phyloP scores from a whole-genome alignment of 2,113 vertebrate species.

The Gadus macrocephalus region DNA sequence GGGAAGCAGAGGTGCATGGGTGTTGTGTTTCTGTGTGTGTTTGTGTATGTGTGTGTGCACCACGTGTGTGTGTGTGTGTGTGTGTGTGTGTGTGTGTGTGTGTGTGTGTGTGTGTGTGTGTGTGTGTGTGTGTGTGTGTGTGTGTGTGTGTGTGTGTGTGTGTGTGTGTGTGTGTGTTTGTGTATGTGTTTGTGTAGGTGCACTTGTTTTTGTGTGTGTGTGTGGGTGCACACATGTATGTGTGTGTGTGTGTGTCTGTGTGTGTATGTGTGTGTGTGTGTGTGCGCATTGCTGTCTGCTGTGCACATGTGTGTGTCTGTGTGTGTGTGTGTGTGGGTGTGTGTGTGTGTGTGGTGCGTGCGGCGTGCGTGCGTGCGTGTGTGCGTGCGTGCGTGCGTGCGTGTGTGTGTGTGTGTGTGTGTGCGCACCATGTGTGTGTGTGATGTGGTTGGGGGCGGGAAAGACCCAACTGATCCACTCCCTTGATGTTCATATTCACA shows the following conservation, averaged over 20 bases:
- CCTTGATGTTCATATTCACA: neutral
- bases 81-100: too few species aligned
- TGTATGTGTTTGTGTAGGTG: neutral
- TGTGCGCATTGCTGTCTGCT: too few species aligned
- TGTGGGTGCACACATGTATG: too few species aligned
- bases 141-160: too few species aligned
- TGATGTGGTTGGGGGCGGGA: too few species aligned
- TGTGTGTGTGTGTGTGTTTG: neutral
- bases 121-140: too few species aligned
- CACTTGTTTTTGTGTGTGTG: neutral
- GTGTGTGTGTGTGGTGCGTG: neutral
- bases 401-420: neutral
- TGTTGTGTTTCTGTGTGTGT: constrained; percentile 5
- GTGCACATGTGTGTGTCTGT: neutral
- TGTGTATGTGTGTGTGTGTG: neutral
- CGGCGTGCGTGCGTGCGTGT: too few species aligned
- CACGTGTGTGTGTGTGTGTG: too few species aligned
- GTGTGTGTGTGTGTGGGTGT: neutral
- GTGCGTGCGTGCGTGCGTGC: too few species aligned
- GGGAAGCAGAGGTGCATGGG: constrained; percentile 1
- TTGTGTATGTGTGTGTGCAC: neutral
- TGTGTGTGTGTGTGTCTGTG: too few species aligned
- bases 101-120: neutral
- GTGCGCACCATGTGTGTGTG: neutral
- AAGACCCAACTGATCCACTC: constrained; percentile 5